A percentile compares a stretch with the other conserved stretches of the same genome.
Evolutionary conservation across 2,113 vertebrate genomes (phyloP).

Genomic region (Megalops atlanticus): DNA sequence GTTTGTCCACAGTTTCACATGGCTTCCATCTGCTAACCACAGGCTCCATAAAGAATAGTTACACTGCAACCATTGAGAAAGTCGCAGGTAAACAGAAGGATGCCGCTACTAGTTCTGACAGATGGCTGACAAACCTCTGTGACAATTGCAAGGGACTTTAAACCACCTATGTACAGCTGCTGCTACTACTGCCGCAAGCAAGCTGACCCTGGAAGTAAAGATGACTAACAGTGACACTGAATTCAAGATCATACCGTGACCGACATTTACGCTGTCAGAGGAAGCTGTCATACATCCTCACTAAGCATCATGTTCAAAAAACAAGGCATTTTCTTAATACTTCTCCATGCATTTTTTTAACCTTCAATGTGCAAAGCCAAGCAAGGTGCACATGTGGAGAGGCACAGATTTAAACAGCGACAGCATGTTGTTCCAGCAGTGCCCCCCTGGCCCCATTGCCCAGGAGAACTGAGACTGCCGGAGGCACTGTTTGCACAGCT

Average conservation of each 20-base stretch:
- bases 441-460: background rate
- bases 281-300: too few species aligned
- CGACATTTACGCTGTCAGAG: background rate
- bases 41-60: background rate
- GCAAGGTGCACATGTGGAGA: background rate
- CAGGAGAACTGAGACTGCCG: constrained; percentile 29
- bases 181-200: background rate
- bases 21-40: constrained; percentile 26
- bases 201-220: background rate
- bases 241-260: background rate
- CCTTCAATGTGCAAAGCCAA: background rate
- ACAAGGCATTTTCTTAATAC: too few species aligned
- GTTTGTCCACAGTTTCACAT: constrained; percentile 20
- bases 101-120: constrained; percentile 49
- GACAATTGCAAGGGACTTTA: background rate
- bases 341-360: background rate
- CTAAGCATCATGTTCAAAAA: too few species aligned
- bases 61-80: constrained; percentile 9
- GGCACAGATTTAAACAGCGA: background rate
- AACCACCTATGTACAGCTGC: background rate
- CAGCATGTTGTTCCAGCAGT: background rate
- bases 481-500: constrained; percentile 58
- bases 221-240: background rate
- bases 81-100: constrained; percentile 32
- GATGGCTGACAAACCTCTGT: constrained; percentile 39